Base-by-base conservation (phyloP, 2,797 vertebrate genomes). In the Hippopotamyrus pictus region DNA sequence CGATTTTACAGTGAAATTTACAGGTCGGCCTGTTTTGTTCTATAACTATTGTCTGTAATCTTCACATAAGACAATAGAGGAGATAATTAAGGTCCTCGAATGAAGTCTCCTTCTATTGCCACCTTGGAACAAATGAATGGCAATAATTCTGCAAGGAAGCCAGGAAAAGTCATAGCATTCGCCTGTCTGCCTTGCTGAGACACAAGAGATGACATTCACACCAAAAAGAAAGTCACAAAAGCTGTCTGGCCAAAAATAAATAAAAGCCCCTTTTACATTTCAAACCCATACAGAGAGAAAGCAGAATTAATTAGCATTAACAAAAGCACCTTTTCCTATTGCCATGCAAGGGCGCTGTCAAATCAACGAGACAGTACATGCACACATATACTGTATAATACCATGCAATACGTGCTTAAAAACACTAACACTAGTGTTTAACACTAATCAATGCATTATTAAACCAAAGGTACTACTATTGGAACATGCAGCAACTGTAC, bases 81-180 rank as follows among this genome's bases (percentile, higher is more conserved):
- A 84, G 76, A 88, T 48, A 84, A 90, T 84, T 88, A 88, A 88
- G 19, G n/a, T 54, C 25, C 48, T 82, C 5, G 53, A 85, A 88
- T 88, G 46, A 57, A 90, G 57, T 6, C 22, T 17, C 51, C 22
- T 87, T 87, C 54, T 37, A 82, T 65, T 82, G 19, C 69, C 53
- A 90, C 69, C 53, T 57, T 59, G 73, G 53, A 90, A 88, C 29
- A 25, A 53, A 82, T 88, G 25, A 85, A 69, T 88, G 86, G 86
- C 54, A 83, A 48, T 65, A 88, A 69, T 69, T 88, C 87, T 69
- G 37, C 17, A 5, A 54, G 48, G 14, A 76, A 62, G 14, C 29
- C 3, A n/a, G 9, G 54, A 88, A 65, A 57, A 33, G n/a, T 41
- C n/a, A 37, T 51, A 19, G 86, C 33, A 5, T 44, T 73, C 12